Conservation (phyloP, 2,797 vertebrate species). For the Semaprochilodus insignis region DNA sequence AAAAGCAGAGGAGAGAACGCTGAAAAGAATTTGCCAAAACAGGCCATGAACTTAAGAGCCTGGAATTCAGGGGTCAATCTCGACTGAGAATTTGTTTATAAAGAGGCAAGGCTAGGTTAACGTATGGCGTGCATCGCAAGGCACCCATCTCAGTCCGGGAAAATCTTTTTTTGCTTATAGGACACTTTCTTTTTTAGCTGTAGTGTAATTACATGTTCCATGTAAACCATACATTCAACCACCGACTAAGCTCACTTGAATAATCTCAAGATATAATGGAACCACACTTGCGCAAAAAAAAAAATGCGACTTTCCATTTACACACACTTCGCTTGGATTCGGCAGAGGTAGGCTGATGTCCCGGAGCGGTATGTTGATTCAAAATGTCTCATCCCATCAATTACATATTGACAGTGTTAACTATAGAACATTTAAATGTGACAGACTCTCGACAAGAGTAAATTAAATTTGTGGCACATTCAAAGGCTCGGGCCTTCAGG, state of each 20-base stretch:
- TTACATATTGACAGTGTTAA: slow-evolving; percentile 60
- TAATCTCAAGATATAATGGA: background rate
- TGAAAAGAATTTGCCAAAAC: slow-evolving; percentile 43
- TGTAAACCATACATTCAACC: background rate
- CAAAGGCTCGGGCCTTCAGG: slow-evolving; percentile 60
- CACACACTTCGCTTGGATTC: slow-evolving; percentile 15
- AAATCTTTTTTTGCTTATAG: background rate
- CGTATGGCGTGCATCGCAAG: background rate
- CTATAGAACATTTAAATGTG: slow-evolving; percentile 62
- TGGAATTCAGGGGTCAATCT: slow-evolving; percentile 40
- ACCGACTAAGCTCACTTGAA: background rate
- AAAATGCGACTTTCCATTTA: background rate
- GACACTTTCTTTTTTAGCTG: background rate
- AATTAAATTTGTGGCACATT: slow-evolving; percentile 63
- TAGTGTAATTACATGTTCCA: background rate
- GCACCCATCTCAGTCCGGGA: background rate
- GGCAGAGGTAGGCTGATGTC: slow-evolving; percentile 42
- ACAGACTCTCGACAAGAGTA: slow-evolving; percentile 58
- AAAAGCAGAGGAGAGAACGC: slow-evolving; percentile 46
- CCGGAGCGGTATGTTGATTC: slow-evolving; percentile 50
- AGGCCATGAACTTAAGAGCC: slow-evolving; percentile 39
- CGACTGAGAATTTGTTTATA: slow-evolving; percentile 36
- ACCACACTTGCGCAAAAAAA: background rate
- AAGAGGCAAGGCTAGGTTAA: slow-evolving; percentile 27
- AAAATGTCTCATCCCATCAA: slow-evolving; percentile 47